phyloP scores from a whole-genome alignment of 1,140 invertebrate genomes.

The Lethrus apterus region DNA sequence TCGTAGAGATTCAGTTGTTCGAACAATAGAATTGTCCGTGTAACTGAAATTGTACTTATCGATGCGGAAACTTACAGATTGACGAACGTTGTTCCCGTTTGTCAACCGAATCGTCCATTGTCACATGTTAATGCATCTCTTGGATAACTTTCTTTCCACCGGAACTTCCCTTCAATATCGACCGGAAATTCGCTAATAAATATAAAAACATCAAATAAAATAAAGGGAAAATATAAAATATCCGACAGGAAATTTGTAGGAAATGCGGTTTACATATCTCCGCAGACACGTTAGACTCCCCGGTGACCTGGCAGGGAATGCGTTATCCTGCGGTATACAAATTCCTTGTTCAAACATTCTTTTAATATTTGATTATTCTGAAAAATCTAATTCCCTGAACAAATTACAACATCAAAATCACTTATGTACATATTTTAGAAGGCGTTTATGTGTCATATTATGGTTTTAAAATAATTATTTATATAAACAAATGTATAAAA shows the following conservation, averaged over 20 bases:
- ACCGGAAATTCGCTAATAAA: conserved; percentile 13
- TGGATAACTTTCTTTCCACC: conserved; percentile 1
- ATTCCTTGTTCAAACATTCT: too few species aligned
- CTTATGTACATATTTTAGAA: too few species aligned
- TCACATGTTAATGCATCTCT: conserved; percentile 23
- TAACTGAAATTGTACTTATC: conserved; percentile 29
- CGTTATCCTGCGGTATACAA: too few species aligned
- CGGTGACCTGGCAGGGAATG: conserved; percentile 10
- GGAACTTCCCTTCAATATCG: neutral
- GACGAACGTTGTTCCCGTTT: conserved; percentile 33
- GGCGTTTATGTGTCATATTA: too few species aligned
- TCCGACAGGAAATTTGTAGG: conserved; percentile 24
- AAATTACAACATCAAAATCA: too few species aligned
- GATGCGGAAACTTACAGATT: conserved; percentile 36
- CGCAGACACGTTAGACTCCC: conserved; percentile 10
- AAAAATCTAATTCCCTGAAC: too few species aligned
- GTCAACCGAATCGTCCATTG: conserved; percentile 29
- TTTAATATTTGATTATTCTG: too few species aligned
- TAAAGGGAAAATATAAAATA: conserved; percentile 21
- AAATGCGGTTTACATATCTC: conserved; percentile 25
- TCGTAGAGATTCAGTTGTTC: too few species aligned
- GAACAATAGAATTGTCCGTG: too few species aligned
- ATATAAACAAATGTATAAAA: too few species aligned
- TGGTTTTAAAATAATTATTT: too few species aligned
- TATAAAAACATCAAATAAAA: conserved; percentile 10